Conservation (phyloP, 2,888 invertebrate genomes). For the Andrena trimmerana region DNA sequence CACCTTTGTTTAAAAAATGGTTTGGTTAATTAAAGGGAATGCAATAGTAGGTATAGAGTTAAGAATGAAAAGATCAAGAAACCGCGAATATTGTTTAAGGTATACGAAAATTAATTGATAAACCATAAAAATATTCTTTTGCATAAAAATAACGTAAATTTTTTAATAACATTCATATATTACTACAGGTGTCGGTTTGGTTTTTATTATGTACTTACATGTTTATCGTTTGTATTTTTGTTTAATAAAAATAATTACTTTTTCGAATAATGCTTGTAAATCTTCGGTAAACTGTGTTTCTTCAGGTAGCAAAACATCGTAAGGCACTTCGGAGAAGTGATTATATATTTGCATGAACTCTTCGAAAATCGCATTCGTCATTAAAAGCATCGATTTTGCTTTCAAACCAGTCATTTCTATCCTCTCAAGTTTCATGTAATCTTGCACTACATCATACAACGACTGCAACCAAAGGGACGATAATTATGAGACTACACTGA, state of each 20-base stretch:
- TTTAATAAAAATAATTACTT: constrained; percentile 25
- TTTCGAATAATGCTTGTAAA: constrained; percentile 72
- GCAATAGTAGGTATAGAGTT: neutral
- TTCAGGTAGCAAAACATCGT: constrained; percentile 91
- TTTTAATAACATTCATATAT: no score
- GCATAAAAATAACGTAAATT: no score
- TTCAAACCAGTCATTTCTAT: constrained; percentile 91
- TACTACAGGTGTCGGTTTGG: no score
- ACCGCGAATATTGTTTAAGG: neutral
- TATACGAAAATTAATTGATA: no score
- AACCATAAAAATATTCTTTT: no score
- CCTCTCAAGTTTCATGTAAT: constrained; percentile 95
- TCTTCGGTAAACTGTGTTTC: constrained; percentile 89
- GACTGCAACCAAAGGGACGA: constrained; percentile 82
- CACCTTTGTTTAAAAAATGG: constrained; percentile 77
- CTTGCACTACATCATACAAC: constrained; percentile 91
- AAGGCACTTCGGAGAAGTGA: constrained; percentile 85
- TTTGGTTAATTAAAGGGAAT: neutral
- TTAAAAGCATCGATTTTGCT: constrained; percentile 87
- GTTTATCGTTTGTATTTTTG: no score
- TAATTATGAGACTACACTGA: neutral
- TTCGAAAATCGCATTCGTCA: constrained; percentile 84
- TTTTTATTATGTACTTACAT: no score
- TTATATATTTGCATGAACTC: constrained; percentile 79
- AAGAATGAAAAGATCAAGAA: neutral